A percentile compares a stretch with the other conserved stretches of the same genome.
Conservation (phyloP, 1,140 invertebrate genomes). For the Acromyrmex heyeri region DNA sequence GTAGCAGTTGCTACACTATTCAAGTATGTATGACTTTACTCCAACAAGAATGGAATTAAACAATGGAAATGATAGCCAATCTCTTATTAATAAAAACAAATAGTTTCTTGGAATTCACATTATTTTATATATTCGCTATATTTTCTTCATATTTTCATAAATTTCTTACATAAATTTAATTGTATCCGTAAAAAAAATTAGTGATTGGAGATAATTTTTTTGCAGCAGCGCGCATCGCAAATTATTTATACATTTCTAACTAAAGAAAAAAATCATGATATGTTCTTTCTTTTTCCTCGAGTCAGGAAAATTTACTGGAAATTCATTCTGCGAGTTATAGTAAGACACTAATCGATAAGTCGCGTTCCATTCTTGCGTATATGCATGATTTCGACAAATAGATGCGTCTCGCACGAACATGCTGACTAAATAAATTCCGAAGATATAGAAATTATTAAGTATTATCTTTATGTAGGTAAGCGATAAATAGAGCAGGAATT, state of each 20-base stretch:
- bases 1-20: too few species aligned
- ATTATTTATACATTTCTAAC: background rate
- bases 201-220: background rate
- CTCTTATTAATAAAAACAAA: too few species aligned
- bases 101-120: too few species aligned
- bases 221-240: background rate
- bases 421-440: background rate
- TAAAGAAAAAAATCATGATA: background rate
- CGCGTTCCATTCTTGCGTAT: background rate
- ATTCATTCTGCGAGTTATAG: background rate
- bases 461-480: constrained; percentile 22
- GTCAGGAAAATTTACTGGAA: background rate
- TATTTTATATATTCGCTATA: too few species aligned
- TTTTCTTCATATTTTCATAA: background rate
- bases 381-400: constrained; percentile 4
- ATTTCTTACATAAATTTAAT: background rate
- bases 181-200: background rate
- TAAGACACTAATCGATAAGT: background rate
- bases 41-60: too few species aligned
- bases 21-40: too few species aligned
- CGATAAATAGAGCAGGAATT: constrained; percentile 15
- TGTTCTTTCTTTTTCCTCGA: constrained; percentile 14
- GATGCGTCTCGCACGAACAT: background rate
- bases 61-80: too few species aligned
- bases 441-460: background rate